Evolutionary conservation across 2,797 vertebrate genomes (phyloP), one percentile per base, ranked within the genome.

Genomic region (Cossypha caffra): DNA sequence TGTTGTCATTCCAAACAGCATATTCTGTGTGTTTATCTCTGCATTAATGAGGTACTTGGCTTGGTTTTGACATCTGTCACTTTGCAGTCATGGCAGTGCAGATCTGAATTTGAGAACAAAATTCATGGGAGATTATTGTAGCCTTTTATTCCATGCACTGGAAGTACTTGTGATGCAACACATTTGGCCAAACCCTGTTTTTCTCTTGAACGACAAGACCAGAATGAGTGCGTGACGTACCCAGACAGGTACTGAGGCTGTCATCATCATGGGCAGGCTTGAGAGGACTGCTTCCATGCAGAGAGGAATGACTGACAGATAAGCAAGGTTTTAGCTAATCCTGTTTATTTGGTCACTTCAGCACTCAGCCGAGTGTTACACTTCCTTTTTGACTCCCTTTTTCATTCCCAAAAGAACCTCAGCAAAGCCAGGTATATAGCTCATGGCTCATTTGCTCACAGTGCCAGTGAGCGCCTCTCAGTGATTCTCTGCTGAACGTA

Each of bases 1-100:
- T 5, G 29, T 62, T 95, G 43, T 90, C 84, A 91, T 95, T 96
- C 74, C 74, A 95, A 95, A 88, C 82, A 93, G 77, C 84, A 89
- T 81, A 72, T 50, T 96, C 85, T 62, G n/a, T 96, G 76, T 96
- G 81, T 96, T 97, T 95, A 88, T 85, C 80, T 89, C 95, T 83
- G 86, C 55, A 93, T 95, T 96, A 96, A 95, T 86, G 93, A 96
- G 86, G 29, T 50, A 81, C 78, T 81, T 24, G 1, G 16, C 66
- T 96, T 7, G 9, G 47, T 91, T 94, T 95, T 97, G 95, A 96
- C 86, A 96, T 87, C 74, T 93, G 83, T 78, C 86, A 86, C 78
- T 80, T 61, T 84, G 13, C 62, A 76, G 16, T 92, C 45, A 43
- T 69, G 40, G 76, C 35, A 86, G 64, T 72, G 28, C 24, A 31